Percentiles rank a stretch among this genome's conserved stretches.
phyloP scores from a whole-genome alignment of 2,888 invertebrate genomes.

The Brachyptera putata region DNA sequence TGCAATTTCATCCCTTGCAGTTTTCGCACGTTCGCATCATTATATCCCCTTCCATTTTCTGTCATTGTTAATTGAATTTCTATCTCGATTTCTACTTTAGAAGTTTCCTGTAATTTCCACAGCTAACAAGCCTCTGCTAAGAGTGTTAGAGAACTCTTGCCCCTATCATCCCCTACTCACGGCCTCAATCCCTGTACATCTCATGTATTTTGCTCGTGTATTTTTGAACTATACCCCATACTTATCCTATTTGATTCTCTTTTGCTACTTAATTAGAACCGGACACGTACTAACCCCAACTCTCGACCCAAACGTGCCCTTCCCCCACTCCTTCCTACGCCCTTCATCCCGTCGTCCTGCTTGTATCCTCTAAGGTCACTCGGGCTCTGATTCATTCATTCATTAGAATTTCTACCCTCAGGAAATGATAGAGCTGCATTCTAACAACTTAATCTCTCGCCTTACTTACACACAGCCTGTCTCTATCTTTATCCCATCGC shows the following conservation, averaged over 20 bases:
- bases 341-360: not conserved
- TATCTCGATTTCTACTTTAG: not conserved
- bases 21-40: conserved; percentile 10
- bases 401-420: conserved; percentile 4
- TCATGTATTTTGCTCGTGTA: too few species aligned
- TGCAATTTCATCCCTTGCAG: conserved; percentile 10
- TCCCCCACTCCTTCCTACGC: not conserved
- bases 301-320: too few species aligned
- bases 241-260: not conserved
- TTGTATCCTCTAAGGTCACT: conserved; percentile 2
- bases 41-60: conserved; percentile 5
- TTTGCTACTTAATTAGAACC: not conserved
- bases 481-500: not conserved
- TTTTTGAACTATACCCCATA: not conserved
- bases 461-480: too few species aligned
- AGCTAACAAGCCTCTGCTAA: too few species aligned
- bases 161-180: too few species aligned
- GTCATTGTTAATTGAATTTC: conserved; percentile 3
- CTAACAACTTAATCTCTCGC: too few species aligned
- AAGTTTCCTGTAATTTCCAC: not conserved
- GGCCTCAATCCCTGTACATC: too few species aligned
- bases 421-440: conserved; percentile 1
- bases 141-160: too few species aligned
- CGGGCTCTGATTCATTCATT: conserved; percentile 5
- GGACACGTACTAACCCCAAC: too few species aligned